Evolutionary conservation across 2,113 vertebrate genomes (phyloP), one percentile per base, ranked within the genome.

Genomic region (Erpornis zantholeuca): DNA sequence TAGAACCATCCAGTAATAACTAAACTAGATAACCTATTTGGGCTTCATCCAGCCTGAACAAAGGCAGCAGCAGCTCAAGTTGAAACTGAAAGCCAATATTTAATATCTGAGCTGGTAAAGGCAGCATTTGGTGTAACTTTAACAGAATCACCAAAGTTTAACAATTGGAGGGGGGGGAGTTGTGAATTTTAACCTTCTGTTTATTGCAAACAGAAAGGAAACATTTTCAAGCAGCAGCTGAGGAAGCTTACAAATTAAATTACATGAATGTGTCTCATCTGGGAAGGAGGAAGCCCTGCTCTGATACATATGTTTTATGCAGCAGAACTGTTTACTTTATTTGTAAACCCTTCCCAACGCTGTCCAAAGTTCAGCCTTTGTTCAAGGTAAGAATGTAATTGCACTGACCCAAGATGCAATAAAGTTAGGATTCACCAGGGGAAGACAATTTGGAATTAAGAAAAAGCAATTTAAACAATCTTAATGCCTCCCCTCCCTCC

Each of bases 31-130:
- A 96, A 96, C 90, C 93, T 96, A 77, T 69, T 92, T 90, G 92
- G 73, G 85, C 61, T 91, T 63, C 65, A 93, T 94, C 97, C 96
- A 88, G 77, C 36, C 64, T 69, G 92, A 97, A 95, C 95, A 97
- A 97, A 97, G 95, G 78, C 91, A 84, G 66, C 91, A 63, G 92
- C 91, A 63, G 92, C 56, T 96, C 90, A 87, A 90, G 72, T 10
- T 73, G 94, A 96, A 96, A 94, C 91, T 53, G 87, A 97, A 97
- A 97, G 95, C 95, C 78, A 36, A 31, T 75, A 86, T 91, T 95
- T 95, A 92, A 97, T 94, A 83, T 59, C 93, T 44, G 91, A 97
- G 91, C 45, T 47, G 69, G 10, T 52, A 81, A 91, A 91, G 92
- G 78, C 73, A 90, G 80, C 60, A 4, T 52, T 92, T 15, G 12